Evolutionary conservation across 2,797 vertebrate genomes (phyloP), one percentile per base, ranked within the genome.

Genomic region (Passerculus sandwichensis): DNA sequence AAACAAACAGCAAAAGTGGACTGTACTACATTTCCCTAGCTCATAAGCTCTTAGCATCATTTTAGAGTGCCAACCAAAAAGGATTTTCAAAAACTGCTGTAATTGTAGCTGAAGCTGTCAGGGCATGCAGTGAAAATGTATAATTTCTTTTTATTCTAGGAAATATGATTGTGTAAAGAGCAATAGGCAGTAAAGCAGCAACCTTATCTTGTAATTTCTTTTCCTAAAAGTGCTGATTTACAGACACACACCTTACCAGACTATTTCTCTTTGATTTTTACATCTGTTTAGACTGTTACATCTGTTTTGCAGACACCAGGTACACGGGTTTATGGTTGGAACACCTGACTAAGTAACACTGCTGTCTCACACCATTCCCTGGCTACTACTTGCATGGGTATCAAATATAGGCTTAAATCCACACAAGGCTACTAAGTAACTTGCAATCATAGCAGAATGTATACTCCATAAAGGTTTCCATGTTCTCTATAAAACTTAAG

Each of bases 161-260:
- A 96, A 97, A 97, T 93, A 86, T 44, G 64, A 94, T 96, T 97
- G 87, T 92, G 54, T 87, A 96, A 97, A 64, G 71, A 97, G 91
- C 88, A 93, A 96, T 88, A 96, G 62, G 36, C 53, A 94, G 50
- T 93, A 88, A 71, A 97, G 59, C 60, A 97, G 70, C 87, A 96
- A 96, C 86, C 34, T 34, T 88, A 60, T 65, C 75, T 71, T 89
- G 60, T n/a, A 54, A 81, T 82, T 88, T 72, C 66, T 89, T 93
- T 89, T 38, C 84, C 18, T 40, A 65, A 94, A 88, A 64, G 42
- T 79, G 51, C 42, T 89, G 70, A 74, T 94, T 96, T 97, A 42
- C 86, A 26, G 73, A 30, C 81, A 27, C 60, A 29, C 82, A 32
- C 16, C 5, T n/a, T 91, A 86, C 45, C 53, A 86, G 65, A 48